A percentile compares a stretch with the other conserved stretches of the same genome.
These are phyloP conservation scores for Hylyphantes graminicola DNA, from an alignment of 1,140 invertebrate genomes.

Conservation along the genomic window DNA sequence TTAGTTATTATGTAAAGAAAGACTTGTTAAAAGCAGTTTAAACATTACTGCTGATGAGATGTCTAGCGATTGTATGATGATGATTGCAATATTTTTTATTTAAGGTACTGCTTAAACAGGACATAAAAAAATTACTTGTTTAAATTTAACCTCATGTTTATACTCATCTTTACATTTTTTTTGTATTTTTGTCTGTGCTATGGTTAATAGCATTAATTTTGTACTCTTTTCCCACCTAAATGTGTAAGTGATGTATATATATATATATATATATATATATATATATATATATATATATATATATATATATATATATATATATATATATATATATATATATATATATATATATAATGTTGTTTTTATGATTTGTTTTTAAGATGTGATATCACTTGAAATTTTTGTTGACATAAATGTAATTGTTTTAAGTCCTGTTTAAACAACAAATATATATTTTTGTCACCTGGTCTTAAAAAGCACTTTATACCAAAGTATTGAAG, in stretches of 20 bases:
- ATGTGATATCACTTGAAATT: conserved; percentile 7
- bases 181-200: neutral
- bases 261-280: too few relatives aligned
- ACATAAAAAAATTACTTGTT: conserved; percentile 23
- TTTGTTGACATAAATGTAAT: neutral
- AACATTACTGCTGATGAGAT: conserved; percentile 44
- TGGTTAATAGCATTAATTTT: conserved; percentile 3
- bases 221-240: conserved; percentile 12
- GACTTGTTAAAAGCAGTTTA: conserved; percentile 41
- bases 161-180: conserved; percentile 8
- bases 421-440: conserved; percentile 51
- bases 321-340: conserved; percentile 2
- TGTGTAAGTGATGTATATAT: conserved; percentile 4
- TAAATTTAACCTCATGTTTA: conserved; percentile 24
- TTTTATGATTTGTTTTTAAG: conserved; percentile 4
- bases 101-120: conserved; percentile 48
- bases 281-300: too few relatives aligned
- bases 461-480: conserved; percentile 55
- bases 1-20: conserved; percentile 52
- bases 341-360: neutral
- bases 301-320: neutral
- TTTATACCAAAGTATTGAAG: conserved; percentile 59
- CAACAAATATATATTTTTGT: conserved; percentile 52
- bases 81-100: conserved; percentile 54
- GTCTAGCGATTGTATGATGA: conserved; percentile 49